Base-by-base conservation (phyloP, 2,888 invertebrate species). In the Trichogramma evanescens region DNA sequence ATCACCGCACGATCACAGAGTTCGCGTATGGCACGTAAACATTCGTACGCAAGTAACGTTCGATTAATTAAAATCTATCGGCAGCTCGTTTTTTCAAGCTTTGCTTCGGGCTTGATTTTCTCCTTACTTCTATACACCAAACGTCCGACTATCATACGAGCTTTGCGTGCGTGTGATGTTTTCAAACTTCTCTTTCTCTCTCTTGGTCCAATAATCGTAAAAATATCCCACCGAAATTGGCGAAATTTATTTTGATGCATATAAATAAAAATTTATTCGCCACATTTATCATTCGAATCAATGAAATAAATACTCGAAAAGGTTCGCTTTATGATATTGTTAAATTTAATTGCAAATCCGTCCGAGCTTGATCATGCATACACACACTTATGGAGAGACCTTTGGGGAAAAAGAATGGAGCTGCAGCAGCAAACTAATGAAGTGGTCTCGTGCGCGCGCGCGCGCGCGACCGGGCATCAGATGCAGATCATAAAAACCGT, bases 341-440 rank as follows among this genome's bases (percentile, higher is more conserved):
- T n/a, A 49, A 44, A 50, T 41, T 60, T 64, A 62, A 64, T 64
- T 64, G 46, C 64, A 54, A 26, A 56, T 59, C 54, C 50, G 53
- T 42, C 44, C 26, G 26, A 26, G 26, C 26, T 26, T 26, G 26
- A 26, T 26, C 26, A 26, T 26, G 26, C 26, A 26, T 26, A 26
- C 26, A 26, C 26, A 26, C 26, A 26, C 26, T 26, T 45, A 9
- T 45, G 10, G 10, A 3, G 10, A 45, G 10, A 45, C 2, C 45
- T 45, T 45, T 45, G 10, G 45, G 2, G 10, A 56, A 58, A 48
- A 53, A 48, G 13, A 60, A 56, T 49, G 60, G 54, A 13, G 9
- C 55, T 38, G 54, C 46, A 50, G 44, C 7, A 54, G 54, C 65
- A 66, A 73, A 69, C 70, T 72, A 71, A 73, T 72, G 72, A 74